Evolutionary conservation across 2,797 vertebrate genomes (phyloP).

Genomic region (Sebastes iracundus): DNA sequence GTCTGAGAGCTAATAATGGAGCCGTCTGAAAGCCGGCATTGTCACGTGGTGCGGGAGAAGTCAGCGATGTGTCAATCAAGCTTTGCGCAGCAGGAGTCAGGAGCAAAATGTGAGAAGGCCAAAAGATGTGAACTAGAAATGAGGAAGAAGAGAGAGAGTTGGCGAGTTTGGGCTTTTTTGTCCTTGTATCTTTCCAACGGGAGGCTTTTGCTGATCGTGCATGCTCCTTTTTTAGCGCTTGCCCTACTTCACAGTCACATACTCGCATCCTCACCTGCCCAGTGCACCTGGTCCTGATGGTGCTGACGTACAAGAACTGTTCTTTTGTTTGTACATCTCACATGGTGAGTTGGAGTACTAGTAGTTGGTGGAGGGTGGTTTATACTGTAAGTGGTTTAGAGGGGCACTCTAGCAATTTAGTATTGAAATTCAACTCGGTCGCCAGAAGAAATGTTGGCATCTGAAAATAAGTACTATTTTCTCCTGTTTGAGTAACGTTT

Average conservation of each 20-base stretch:
- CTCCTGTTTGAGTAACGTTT: not conserved
- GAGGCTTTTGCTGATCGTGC: conserved; percentile 50
- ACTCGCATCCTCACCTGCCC: conserved; percentile 32
- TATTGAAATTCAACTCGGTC: not conserved
- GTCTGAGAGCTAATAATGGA: conserved; percentile 38
- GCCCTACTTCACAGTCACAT: conserved; percentile 49
- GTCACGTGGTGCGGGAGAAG: not conserved
- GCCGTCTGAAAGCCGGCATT: conserved; percentile 23
- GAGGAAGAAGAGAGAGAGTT: not conserved
- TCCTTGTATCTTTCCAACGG: not conserved
- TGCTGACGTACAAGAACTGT: not conserved
- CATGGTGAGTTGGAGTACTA: not conserved
- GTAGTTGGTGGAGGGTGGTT: not conserved
- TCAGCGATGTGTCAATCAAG: conserved; percentile 39
- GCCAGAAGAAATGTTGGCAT: not conserved
- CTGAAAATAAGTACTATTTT: not conserved
- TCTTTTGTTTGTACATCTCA: not conserved
- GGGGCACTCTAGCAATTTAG: not conserved
- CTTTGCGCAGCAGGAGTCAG: not conserved
- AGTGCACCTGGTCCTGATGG: conserved; percentile 45
- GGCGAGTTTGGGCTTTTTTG: not conserved
- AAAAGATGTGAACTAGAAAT: not conserved
- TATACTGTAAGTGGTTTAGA: not conserved
- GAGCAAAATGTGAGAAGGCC: not conserved
- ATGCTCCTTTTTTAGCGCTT: conserved; percentile 33